Percentiles rank a stretch among this genome's conserved stretches.
Conservation (phyloP, 2,888 invertebrate species). For the Crocallis elinguaria region DNA sequence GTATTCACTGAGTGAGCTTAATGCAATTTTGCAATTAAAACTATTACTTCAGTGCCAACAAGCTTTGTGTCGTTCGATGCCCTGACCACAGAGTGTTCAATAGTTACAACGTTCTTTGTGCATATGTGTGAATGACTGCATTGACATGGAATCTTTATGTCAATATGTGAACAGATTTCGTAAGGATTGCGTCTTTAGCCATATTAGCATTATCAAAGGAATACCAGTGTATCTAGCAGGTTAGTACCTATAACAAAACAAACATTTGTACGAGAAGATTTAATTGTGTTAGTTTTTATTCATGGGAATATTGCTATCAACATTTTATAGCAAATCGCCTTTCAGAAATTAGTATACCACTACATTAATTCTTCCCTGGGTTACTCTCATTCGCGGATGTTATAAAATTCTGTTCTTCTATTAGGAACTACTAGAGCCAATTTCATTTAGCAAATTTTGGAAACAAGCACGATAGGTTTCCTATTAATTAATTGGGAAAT, state of each 20-base stretch:
- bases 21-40: constrained; percentile 32
- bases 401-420: too few relatives aligned
- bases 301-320: too few relatives aligned
- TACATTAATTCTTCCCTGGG: too few relatives aligned
- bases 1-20: constrained; percentile 6
- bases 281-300: too few relatives aligned
- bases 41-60: constrained; percentile 17
- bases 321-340: too few relatives aligned
- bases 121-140: constrained; percentile 30
- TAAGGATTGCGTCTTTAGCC: constrained; percentile 36
- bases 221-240: constrained; percentile 14
- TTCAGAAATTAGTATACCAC: too few relatives aligned
- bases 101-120: constrained; percentile 6
- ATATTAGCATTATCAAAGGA: constrained; percentile 18
- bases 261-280: not conserved
- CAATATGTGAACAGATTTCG: constrained; percentile 39
- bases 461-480: too few relatives aligned
- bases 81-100: constrained; percentile 12
- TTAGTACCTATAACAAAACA: constrained; percentile 1
- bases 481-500: too few relatives aligned
- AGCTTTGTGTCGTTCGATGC: constrained; percentile 30
- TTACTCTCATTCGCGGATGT: too few relatives aligned
- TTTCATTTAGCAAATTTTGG: too few relatives aligned
- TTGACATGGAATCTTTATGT: constrained; percentile 32
- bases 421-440: too few relatives aligned